phyloP scores from a whole-genome alignment of 2,888 invertebrate genomes.

The Drosophila rellima region DNA sequence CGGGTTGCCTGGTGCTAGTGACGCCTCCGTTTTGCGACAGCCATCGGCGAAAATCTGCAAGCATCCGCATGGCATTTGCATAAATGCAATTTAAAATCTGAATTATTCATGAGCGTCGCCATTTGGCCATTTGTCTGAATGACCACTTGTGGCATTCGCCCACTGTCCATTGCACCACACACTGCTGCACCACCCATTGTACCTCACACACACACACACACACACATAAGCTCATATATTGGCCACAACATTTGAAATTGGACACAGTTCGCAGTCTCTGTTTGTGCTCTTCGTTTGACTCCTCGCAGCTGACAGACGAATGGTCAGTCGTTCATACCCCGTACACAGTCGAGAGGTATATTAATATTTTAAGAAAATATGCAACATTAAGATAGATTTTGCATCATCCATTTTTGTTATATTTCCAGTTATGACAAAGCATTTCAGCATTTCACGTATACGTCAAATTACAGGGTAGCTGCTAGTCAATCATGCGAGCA shows the following conservation, averaged over 20 bases:
- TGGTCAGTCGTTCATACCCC: constrained; percentile 32
- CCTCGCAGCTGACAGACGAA: constrained; percentile 14
- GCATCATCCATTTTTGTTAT: too few species aligned
- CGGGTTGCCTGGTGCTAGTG: constrained; percentile 37
- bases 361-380: too few species aligned
- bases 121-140: constrained; percentile 83
- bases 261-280: constrained; percentile 20
- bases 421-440: too few species aligned
- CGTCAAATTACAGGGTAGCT: constrained; percentile 14
- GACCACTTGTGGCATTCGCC: constrained; percentile 79
- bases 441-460: neutral
- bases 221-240: constrained; percentile 12
- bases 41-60: constrained; percentile 79
- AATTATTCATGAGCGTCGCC: constrained; percentile 80
- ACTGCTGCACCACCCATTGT: neutral
- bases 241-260: constrained; percentile 57
- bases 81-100: constrained; percentile 82
- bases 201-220: neutral
- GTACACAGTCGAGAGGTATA: neutral
- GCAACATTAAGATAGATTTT: neutral
- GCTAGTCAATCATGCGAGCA: neutral
- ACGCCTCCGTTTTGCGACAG: constrained; percentile 57
- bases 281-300: neutral
- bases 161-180: constrained; percentile 5
- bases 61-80: constrained; percentile 79